Conservation (phyloP, 2,797 vertebrate genomes). For the Rhinichthys osculus region DNA sequence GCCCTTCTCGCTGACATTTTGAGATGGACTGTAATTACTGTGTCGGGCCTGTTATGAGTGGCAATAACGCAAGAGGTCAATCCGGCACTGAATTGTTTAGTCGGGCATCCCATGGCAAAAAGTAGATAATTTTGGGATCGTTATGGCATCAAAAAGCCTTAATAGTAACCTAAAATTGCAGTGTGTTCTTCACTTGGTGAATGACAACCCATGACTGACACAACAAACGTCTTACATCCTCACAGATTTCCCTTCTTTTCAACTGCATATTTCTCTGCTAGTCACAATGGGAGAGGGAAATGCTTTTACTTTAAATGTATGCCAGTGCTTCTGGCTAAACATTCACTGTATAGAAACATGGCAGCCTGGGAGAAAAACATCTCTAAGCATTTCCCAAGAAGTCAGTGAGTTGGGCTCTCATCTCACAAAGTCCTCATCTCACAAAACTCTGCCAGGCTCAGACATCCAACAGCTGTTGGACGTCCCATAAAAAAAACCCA, state of each 20-base stretch:
- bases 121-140: not conserved
- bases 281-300: not conserved
- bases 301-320: constrained; percentile 15
- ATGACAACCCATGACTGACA: not conserved
- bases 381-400: not conserved
- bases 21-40: constrained; percentile 67
- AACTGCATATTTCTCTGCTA: not conserved
- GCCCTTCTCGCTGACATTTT: constrained; percentile 67
- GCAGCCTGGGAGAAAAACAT: not conserved
- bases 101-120: not conserved
- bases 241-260: not conserved
- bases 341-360: constrained; percentile 8
- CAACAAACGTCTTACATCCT: not conserved
- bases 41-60: not conserved
- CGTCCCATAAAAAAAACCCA: not conserved
- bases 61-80: constrained; percentile 23
- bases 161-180: not conserved
- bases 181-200: not conserved
- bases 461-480: constrained; percentile 28
- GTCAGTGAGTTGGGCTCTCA: not conserved
- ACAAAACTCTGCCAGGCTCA: constrained; percentile 23
- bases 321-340: constrained; percentile 6
- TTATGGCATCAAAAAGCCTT: not conserved
- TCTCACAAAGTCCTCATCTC: constrained; percentile 1
- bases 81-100: not conserved